Base-by-base conservation (phyloP, 2,113 vertebrate species). In the Nanorana parkeri region DNA sequence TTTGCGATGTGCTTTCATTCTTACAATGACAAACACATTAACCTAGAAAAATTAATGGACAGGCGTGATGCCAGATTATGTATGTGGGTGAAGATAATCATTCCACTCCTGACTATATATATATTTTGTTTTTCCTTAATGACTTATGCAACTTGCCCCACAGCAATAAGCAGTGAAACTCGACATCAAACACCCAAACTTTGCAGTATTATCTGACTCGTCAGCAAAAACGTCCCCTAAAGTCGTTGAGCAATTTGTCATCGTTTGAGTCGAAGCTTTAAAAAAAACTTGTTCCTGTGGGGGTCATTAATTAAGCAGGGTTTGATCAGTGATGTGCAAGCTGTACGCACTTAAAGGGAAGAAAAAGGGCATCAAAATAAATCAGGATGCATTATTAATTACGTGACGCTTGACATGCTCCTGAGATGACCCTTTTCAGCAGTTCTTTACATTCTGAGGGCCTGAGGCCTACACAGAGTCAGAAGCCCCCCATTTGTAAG, bases 141-240 rank as follows among this genome's bases (percentile, higher is more conserved):
- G 15, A 52, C n/a, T 16, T 19, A 47, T 47, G 24, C 6, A 26
- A 47, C 24, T 52, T 47, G 16, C 58, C 21, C 47, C 16, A 8
- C 7, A 26, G 68, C 24, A 17, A 54, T 52, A 51, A 71, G 66
- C 28, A n/a, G 20, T 41, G 23, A 68, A 47, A 23, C 32, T 15
- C 20, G 47, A 47, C 58, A 60, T 60, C 58, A 60, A 60, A 60
- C 58, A 60, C n/a, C 58, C 58, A 23, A 60, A 81, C 58, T 87
- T 1, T 41, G 0, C 66, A 67, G 87, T 80, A 85, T 88, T 66
- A 77, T 51, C 80, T 56, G 72, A 28, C 24, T 67, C 84, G 87
- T 83, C 58, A 29, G 75, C 21, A 36, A 26, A 51, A 5, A 17
- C 5, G 21, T 51, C 32, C 63, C 64, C 64, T 36, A 13, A 19